Evolutionary conservation across 2,113 vertebrate genomes (phyloP), one percentile per base, ranked within the genome.

Genomic region (Phyllopteryx taeniolatus): DNA sequence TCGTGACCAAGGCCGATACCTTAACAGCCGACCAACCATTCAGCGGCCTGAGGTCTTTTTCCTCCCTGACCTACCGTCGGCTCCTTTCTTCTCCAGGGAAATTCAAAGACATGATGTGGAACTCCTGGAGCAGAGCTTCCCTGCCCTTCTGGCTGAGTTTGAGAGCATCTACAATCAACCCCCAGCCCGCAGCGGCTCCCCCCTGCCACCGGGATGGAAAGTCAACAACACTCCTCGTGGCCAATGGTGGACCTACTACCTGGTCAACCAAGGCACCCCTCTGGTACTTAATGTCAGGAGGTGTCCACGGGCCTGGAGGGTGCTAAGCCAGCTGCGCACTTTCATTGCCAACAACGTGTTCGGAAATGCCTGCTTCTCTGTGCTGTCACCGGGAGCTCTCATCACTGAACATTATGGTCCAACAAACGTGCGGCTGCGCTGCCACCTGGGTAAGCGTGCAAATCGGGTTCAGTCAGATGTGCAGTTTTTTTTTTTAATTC

Each of bases 321-420:
- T 99, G 72, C 94, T 99, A 8, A 94, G 96, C 49, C 96, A 95
- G 88, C 95, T 99, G 63, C 98, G 98, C 73, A 99, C 98, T 87
- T 99, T 96, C 91, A 95, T 99, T 67, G 93, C 95, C 78, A 98
- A 98, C 94, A 99, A 99, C 44, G 95, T 98, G 79, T 99, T 99
- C 68, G 98, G 98, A 61, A 99, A 98, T 3, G 98, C 97, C 3
- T 98, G 96, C 91, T 96, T 99, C 93, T 98, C 96, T 0, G 93
- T 99, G 75, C 94, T 99, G 81, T 95, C 92, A 70, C 97, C 98
- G 0, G 98, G 97, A 68, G 94, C 96, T 0, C 93, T 96, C 77
- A 96, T 98, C 65, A 91, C 94, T 0, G 97, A 99, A 89, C 97
- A 98, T 83, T 99, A 99, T 0, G 98, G 98, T 0, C 97, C 97